Base-by-base conservation (phyloP, 2,888 invertebrate genomes). In the Drosophila neutralis region DNA sequence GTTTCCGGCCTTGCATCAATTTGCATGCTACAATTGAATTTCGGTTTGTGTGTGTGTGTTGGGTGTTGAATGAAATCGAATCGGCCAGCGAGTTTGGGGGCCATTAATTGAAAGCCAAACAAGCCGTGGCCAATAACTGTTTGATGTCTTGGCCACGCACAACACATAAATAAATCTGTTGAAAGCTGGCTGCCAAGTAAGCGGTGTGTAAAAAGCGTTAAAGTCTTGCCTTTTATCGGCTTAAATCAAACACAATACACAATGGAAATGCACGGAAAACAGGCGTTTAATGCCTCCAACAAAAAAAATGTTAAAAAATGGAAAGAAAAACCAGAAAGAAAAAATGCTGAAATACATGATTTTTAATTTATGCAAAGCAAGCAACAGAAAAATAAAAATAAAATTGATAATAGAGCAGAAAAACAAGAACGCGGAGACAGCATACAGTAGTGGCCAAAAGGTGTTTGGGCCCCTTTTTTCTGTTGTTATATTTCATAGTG, bases 141-240 rank as follows among this genome's bases (percentile, higher is more conserved):
- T 86, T 86, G 89, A 83, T 84, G 71, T 54, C 40, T 69, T 82
- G 88, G 71, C 86, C 86, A 85, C 73, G 76, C 74, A 64, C 57
- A 69, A 48, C 57, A 63, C 73, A 84, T 75, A 78, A 82, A 81
- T 89, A 87, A 86, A 77, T 87, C 83, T 64, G 81, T 69, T 83
- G 80, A 82, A 79, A 79, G 71, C 69, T 81, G 27, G 8, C 40
- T 24, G 45, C 45, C 24, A 45, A 45, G 54, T 38, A 38, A 54
- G 76, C 86, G 82, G 89, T 78, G 79, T 79, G 84, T 75, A 79
- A 82, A 72, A 83, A 78, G 87, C 80, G 78, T 80, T 78, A 83
- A 86, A 82, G 61, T 76, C 24, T 70, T 72, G 71, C 83, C 78
- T 80, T 86, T 89, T 89, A 87, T 88, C 87, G 87, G 87, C 90